Evolutionary conservation across 2,113 vertebrate genomes (phyloP).

Genomic region (Pachyramphus minor): DNA sequence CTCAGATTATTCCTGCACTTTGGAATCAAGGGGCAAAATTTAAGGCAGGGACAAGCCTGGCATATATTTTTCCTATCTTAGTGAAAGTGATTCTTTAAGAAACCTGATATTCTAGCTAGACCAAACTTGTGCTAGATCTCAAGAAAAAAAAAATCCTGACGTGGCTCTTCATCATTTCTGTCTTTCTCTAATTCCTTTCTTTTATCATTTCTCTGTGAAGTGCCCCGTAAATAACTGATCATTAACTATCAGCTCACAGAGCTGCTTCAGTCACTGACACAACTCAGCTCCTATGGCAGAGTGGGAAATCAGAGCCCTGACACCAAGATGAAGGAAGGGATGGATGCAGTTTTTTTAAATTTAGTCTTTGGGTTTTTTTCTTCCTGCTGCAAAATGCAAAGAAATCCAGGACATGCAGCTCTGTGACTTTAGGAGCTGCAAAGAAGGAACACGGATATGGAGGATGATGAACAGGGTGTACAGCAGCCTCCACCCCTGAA

Average conservation of each 20-base stretch:
- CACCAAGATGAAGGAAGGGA: neutral
- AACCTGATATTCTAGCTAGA: neutral
- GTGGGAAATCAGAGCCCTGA: neutral
- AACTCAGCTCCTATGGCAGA: rapidly evolving
- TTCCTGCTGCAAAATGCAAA: neutral
- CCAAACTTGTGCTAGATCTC: neutral
- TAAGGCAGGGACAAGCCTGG: neutral
- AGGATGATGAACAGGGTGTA: neutral
- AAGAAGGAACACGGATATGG: neutral
- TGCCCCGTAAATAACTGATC: neutral
- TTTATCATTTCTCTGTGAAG: neutral
- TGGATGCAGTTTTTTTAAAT: neutral
- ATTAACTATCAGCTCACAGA: rapidly evolving
- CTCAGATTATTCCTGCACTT: neutral
- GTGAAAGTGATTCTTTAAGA: neutral
- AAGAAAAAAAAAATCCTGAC: neutral
- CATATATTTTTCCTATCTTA: neutral
- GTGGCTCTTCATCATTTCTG: neutral
- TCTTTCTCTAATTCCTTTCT: neutral
- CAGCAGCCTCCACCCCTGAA: neutral
- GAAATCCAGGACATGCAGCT: neutral
- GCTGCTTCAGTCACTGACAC: neutral
- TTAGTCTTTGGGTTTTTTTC: neutral
- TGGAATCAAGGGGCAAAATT: neutral
- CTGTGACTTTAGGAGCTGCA: neutral